Evolutionary conservation across 2,888 invertebrate species (phyloP).

Genomic region (Archaeoteleia sp.): DNA sequence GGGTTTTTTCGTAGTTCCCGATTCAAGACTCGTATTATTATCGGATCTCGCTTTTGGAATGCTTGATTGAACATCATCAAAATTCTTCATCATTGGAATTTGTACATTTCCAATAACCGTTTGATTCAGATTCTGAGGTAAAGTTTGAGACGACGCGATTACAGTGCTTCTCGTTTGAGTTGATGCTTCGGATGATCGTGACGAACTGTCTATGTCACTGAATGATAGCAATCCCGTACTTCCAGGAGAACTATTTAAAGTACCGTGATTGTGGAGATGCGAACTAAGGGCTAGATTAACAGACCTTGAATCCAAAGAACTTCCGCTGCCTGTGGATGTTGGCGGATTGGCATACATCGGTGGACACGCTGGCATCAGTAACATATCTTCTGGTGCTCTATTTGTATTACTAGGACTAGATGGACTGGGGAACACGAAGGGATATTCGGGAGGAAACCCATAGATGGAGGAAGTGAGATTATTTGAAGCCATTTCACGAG

Average conservation of each 20-base stretch:
- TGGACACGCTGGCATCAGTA: slow-evolving; percentile 57
- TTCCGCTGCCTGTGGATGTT: slow-evolving; percentile 1
- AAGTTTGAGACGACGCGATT: slow-evolving; percentile 30
- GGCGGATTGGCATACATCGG: slow-evolving; percentile 54
- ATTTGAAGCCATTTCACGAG: slow-evolving; percentile 32
- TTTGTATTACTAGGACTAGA: slow-evolving; percentile 38
- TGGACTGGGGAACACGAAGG: slow-evolving; percentile 64
- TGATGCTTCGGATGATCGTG: slow-evolving; percentile 41
- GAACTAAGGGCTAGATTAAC: slow-evolving; percentile 1
- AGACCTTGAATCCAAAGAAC: slow-evolving; percentile 4
- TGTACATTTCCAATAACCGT: background rate
- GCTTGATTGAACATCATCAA: slow-evolving; percentile 29
- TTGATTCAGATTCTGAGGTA: slow-evolving; percentile 22
- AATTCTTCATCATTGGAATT: background rate
- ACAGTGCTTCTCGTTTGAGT: slow-evolving; percentile 46
- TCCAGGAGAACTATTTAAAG: background rate
- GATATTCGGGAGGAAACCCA: slow-evolving; percentile 60
- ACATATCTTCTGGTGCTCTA: slow-evolving; percentile 29
- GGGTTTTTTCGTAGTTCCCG: slow-evolving; percentile 52
- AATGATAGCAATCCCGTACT: slow-evolving; percentile 37
- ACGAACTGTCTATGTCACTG: slow-evolving; percentile 43
- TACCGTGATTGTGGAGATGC: background rate
- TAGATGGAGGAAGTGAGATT: slow-evolving; percentile 58
- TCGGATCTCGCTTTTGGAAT: slow-evolving; percentile 35
- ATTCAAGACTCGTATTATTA: background rate